phyloP scores from a whole-genome alignment of 2,113 vertebrate species.

The Vimba vimba region DNA sequence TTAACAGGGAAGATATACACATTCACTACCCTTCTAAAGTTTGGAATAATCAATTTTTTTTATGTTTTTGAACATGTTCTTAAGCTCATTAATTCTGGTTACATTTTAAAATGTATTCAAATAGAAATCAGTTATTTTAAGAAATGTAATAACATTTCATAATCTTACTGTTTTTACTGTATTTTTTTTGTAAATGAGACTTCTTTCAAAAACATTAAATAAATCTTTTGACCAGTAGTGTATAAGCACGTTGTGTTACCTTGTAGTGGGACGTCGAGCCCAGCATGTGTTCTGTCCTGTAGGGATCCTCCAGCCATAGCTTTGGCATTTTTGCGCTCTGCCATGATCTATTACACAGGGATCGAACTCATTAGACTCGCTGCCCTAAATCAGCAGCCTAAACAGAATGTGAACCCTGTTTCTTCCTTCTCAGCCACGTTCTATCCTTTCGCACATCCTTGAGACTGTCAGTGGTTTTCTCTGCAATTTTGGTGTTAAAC shows the following conservation, averaged over 20 bases:
- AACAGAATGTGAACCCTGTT: conserved; percentile 8
- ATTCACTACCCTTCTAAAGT: neutral
- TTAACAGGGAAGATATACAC: conserved; percentile 2
- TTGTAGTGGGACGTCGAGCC: conserved; percentile 92
- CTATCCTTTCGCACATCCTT: neutral
- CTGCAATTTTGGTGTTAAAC: neutral
- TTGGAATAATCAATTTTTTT: neutral
- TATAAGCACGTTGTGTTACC: conserved; percentile 73
- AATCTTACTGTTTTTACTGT: too few relatives aligned
- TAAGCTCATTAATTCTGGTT: too few relatives aligned
- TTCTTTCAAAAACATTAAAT: conserved; percentile 24
- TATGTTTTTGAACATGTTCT: too few relatives aligned
- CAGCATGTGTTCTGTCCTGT: conserved; percentile 81
- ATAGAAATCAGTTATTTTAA: too few relatives aligned
- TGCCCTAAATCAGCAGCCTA: conserved; percentile 18
- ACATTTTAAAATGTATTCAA: too few relatives aligned
- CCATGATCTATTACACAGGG: conserved; percentile 87
- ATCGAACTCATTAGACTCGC: conserved; percentile 21
- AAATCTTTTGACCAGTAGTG: neutral
- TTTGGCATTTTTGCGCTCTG: conserved; percentile 96
- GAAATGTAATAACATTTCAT: too few relatives aligned
- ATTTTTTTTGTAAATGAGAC: neutral
- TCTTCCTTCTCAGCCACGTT: neutral
- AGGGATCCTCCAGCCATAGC: conserved; percentile 89
- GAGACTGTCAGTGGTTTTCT: neutral